Evolutionary conservation across 2,797 vertebrate genomes (phyloP).

Genomic region (Pipistrellus pygmaeus): DNA sequence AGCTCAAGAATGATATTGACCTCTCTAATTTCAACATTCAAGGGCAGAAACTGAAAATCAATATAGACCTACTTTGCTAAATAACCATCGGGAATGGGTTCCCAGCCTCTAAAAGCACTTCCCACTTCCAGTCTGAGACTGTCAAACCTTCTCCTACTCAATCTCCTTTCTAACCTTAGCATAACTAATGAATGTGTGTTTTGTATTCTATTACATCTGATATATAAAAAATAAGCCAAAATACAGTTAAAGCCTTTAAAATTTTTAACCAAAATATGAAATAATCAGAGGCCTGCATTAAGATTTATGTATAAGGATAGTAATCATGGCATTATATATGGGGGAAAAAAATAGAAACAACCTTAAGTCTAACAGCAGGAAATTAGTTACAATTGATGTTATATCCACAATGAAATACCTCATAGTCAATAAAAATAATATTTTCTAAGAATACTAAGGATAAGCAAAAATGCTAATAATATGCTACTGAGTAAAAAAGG

Average conservation of each 20-base stretch:
- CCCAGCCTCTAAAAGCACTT: conserved; percentile 43
- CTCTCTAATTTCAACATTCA: conserved; percentile 58
- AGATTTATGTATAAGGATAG: background rate
- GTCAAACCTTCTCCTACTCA: background rate
- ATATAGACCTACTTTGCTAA: conserved; percentile 38
- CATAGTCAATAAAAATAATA: background rate
- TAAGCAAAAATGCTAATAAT: conserved; percentile 16
- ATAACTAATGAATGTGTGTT: conserved; percentile 6
- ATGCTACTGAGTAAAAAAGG: background rate
- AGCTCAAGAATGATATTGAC: conserved; percentile 62
- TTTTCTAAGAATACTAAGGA: conserved; percentile 41
- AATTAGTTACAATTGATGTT: conserved; percentile 16
- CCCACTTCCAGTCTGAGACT: background rate
- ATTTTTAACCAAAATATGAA: conserved; percentile 51
- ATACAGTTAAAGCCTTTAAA: background rate
- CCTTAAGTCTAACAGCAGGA: background rate
- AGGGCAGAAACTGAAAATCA: conserved; percentile 67
- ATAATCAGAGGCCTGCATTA: conserved; percentile 9
- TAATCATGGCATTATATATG: background rate
- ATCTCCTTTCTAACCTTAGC: background rate
- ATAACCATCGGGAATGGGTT: background rate
- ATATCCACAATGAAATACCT: background rate
- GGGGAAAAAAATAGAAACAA: conserved; percentile 24
- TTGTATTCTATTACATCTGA: background rate
- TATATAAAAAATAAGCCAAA: background rate